Base-by-base conservation (phyloP, 92 coral and sea anemone genomes). In the Micromussa lordhowensis region DNA sequence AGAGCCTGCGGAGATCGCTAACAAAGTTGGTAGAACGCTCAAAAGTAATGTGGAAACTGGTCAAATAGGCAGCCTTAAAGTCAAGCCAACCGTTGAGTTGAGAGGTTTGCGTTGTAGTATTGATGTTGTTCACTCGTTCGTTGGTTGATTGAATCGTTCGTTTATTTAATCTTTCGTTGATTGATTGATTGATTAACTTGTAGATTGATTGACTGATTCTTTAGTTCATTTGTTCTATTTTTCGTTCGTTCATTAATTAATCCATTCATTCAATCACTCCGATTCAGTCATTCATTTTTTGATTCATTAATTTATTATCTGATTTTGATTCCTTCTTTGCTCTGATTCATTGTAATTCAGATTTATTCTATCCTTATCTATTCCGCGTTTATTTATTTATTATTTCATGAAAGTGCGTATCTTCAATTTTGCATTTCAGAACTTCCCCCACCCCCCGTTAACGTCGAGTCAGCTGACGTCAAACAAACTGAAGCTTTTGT, bases 391-490 rank as follows among this genome's bases (percentile, higher is more conserved):
- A n/a, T 31, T 17, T 69, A 34, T n/a, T 6, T 51, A 19, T 59
- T 32, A 36, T 36, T 36, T 36, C 38, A 8, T 44, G 51, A 44
- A 44, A n/a, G n/a, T 8, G 9, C 10, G 51, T 9, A 1, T 44
- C 0, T 44, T 44, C 51, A 44, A 8, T 76, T 48, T 66, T 26
- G 24, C 6, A n/a, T 73, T 34, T 64, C 71, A 95, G 98, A 90
- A 36, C 90, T 79, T 51, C 95, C 98, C 55, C 98, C 98, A 16
- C 91, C 95, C 15, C 98, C 98, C 8, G 61, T 61, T n/a, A 59
- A 95, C 24, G 74, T 88, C 36, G 74, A 61, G 28, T 26, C 87
- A 13, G 79, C 91, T 68, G 92, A 95, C 80, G 78, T 95, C 72
- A 76, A 84, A 68, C 70, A 69, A 79, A 89, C 89, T 31, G 85